phyloP scores from a whole-genome alignment of 2,797 vertebrate genomes.

The Glyptemys insculpta region DNA sequence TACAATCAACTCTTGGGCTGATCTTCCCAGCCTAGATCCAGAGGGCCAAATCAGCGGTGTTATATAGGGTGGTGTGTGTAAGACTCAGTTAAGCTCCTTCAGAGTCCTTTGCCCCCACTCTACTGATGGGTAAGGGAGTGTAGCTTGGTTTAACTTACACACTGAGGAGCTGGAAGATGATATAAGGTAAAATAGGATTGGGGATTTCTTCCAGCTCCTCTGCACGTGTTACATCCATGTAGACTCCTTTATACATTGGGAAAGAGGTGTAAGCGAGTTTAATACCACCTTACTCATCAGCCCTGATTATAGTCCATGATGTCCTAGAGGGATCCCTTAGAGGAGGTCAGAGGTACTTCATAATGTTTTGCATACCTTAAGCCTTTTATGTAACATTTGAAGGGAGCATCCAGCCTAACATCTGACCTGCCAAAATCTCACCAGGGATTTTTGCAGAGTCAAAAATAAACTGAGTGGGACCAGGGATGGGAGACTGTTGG shows the following conservation, averaged over 20 bases:
- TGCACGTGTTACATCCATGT: not conserved
- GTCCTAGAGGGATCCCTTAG: not conserved
- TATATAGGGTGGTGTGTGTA: not conserved
- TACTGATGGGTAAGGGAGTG: not conserved
- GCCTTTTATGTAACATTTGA: constrained; percentile 52
- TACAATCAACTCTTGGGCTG: not conserved
- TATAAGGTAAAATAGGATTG: not conserved
- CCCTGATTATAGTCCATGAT: not conserved
- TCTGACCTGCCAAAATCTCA: not conserved
- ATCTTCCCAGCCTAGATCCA: not conserved
- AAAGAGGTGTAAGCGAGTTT: not conserved
- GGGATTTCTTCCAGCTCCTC: not conserved
- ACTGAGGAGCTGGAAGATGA: not conserved
- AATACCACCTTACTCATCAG: not conserved
- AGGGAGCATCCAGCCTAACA: constrained; percentile 30
- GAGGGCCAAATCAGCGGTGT: not conserved
- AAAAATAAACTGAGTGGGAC: constrained; percentile 25
- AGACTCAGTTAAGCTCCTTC: not conserved
- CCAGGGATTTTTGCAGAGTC: not conserved
- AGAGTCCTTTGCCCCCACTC: not conserved
- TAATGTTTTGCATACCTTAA: constrained; percentile 58
- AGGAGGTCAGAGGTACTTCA: constrained; percentile 7
- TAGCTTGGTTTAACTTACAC: not conserved
- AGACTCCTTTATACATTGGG: fast-evolving
- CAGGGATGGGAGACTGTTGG: not conserved